Evolutionary conservation across 2,888 invertebrate species (phyloP).

Genomic region (Dinocampus coccinellae): DNA sequence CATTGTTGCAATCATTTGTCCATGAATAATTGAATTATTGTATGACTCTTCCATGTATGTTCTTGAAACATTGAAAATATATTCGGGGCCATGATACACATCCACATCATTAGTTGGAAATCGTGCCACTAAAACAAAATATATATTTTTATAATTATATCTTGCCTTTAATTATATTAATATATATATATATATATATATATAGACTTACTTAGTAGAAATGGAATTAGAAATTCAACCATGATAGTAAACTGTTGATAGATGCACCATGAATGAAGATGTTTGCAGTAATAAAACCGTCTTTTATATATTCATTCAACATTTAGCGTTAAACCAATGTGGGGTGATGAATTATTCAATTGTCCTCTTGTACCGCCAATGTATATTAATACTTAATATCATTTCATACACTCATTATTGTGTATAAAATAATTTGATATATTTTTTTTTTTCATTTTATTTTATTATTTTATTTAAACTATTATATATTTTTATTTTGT

Average conservation of each 20-base stretch:
- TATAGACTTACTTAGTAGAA: not conserved
- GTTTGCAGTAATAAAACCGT: not conserved
- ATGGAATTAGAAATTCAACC: not conserved
- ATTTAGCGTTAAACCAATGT: not conserved
- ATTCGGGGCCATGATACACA: not conserved
- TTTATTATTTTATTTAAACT: too few species aligned
- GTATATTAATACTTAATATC: not conserved
- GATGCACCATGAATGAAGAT: not conserved
- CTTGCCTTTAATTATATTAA: too few species aligned
- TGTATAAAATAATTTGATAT: too few species aligned
- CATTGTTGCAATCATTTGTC: constrained; percentile 11
- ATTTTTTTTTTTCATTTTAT: too few species aligned
- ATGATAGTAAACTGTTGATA: not conserved
- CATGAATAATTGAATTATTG: constrained; percentile 19
- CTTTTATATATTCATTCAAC: not conserved
- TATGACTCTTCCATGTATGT: constrained; percentile 21
- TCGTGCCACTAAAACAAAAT: not conserved
- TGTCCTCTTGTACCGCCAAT: not conserved
- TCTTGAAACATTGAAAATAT: not conserved
- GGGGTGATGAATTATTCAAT: not conserved
- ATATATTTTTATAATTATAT: not conserved
- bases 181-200: not conserved
- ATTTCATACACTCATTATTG: too few species aligned
- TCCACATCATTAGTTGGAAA: not conserved
- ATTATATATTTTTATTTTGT: too few species aligned